These are phyloP conservation scores for Corythornis cristatus DNA, from an alignment of 2,113 vertebrate species.

Conservation along the genomic window DNA sequence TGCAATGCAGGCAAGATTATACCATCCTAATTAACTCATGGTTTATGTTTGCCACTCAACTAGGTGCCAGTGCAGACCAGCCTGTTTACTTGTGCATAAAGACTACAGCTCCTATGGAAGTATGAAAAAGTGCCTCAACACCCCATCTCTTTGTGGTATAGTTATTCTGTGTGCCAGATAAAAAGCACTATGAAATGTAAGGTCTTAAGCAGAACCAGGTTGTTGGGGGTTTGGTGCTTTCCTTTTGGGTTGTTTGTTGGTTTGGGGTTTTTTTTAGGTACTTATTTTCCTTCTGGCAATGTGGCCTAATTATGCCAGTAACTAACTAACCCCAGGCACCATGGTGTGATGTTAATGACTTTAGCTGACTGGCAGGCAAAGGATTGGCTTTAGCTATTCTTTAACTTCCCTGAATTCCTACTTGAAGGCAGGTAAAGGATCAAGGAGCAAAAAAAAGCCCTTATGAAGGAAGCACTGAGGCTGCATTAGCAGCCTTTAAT, in stretches of 20 bases:
- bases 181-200: background rate
- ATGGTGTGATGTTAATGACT: background rate
- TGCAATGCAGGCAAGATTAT: background rate
- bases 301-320: background rate
- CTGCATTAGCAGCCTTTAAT: background rate
- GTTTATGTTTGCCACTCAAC: background rate
- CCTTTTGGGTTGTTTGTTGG: background rate
- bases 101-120: background rate
- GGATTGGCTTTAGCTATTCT: background rate
- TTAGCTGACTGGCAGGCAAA: background rate
- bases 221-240: background rate
- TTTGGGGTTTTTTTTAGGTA: background rate
- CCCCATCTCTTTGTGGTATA: background rate
- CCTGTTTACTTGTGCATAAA: fast-evolving
- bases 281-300: background rate
- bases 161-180: background rate
- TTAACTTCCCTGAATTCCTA: background rate
- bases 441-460: background rate
- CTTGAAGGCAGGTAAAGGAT: background rate
- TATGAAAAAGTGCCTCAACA: background rate
- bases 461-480: background rate
- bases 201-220: background rate
- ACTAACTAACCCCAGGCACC: background rate
- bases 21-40: background rate
- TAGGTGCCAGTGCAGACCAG: background rate